Evolutionary conservation across 2,113 vertebrate genomes (phyloP), one percentile per base, ranked within the genome.

Genomic region (Amblyopsis rosae): DNA sequence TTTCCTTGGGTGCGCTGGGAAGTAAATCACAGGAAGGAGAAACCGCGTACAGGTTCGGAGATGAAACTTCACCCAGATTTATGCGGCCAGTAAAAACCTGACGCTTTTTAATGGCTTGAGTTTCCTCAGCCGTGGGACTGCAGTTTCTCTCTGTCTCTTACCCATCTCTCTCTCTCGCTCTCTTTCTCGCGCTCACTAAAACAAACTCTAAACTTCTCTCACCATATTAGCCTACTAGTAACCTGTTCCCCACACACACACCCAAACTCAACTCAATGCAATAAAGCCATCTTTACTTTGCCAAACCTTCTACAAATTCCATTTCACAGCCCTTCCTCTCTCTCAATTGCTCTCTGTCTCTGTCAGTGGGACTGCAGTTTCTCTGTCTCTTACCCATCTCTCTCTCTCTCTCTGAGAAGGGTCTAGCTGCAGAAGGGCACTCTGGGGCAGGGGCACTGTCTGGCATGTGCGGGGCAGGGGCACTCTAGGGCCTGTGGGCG

Each of bases 51-150:
- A 73, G 84, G 86, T 85, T 89, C 61, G 54, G 53, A 89, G 90
- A 92, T 91, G 90, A 92, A 92, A 93, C 80, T 83, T 89, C 88
- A 87, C 81, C 58, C 74, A 88, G 91, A 94, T 92, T 92, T 91
- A 93, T 91, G 86, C 70, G 62, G 73, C 53, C 82, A 76, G 70
- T 90, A 86, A 93, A 92, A 90, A 79, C 68, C 75, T 87, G 84
- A 83, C 84, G 82, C 75, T 86, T 87, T 89, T 90, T 89, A 90
- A 89, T 75, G 88, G 82, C 70, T 87, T 72, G 62, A 75, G 86
- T 89, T 92, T 91, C 88, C 86, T 87, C 73, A 5, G 26, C 72
- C 74, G 11, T n/a, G 69, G 67, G 73, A 86, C 70, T 82, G 63
- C 51, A 26, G 46, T 74, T 75, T 71, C 66, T 41, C 17, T 65